These are phyloP conservation scores for Scolanthus callimorphus DNA, from an alignment of 92 coral and sea anemone genomes.

Conservation along the genomic window DNA sequence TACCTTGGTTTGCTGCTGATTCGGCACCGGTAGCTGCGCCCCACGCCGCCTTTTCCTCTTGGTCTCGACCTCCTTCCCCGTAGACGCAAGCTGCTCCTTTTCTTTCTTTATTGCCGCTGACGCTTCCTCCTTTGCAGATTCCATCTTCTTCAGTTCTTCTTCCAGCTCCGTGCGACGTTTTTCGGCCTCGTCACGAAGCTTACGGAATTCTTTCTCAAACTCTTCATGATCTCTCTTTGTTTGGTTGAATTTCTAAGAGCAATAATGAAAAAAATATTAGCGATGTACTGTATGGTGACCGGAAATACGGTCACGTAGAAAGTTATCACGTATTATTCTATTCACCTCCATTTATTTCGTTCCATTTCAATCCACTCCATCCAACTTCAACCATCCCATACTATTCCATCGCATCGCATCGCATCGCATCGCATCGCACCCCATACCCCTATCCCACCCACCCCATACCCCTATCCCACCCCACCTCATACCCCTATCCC, in stretches of 20 bases:
- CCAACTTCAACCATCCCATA: too few relatives aligned
- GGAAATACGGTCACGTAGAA: too few relatives aligned
- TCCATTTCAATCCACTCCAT: too few relatives aligned
- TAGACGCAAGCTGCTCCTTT: not conserved
- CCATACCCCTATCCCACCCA: too few relatives aligned
- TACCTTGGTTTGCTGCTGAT: not conserved
- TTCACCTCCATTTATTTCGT: too few relatives aligned
- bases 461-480: too few relatives aligned
- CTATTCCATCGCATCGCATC: too few relatives aligned
- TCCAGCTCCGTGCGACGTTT: conserved; percentile 19
- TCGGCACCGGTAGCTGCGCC: conserved; percentile 22
- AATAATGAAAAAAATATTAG: too few relatives aligned
- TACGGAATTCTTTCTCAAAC: conserved; percentile 21
- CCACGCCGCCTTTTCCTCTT: conserved; percentile 22
- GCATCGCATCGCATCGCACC: too few relatives aligned
- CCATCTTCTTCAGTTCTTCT: conserved; percentile 10
- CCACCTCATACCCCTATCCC: too few relatives aligned
- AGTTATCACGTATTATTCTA: too few relatives aligned
- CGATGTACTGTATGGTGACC: too few relatives aligned
- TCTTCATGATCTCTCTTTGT: conserved; percentile 18
- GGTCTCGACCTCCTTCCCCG: conserved; percentile 1
- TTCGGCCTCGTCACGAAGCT: conserved; percentile 18
- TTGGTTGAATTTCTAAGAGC: conserved; percentile 11
- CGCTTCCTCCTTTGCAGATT: not conserved
- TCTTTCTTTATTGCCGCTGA: not conserved